These are phyloP conservation scores for Ibycter americanus DNA, from an alignment of 2,797 vertebrate genomes.

Conservation along the genomic window DNA sequence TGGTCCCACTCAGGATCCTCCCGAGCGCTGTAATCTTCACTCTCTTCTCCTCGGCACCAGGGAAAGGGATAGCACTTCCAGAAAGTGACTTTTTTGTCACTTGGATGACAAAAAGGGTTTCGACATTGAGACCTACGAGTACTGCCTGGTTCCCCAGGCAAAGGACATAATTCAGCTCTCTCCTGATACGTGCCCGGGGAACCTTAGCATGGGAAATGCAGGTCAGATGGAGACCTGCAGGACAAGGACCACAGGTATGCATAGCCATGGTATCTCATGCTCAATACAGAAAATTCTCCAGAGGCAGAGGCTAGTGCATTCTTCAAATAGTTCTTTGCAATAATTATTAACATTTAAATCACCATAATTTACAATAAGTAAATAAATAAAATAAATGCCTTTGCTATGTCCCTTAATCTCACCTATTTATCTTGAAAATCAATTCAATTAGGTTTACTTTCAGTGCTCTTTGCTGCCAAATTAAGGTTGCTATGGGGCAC, in stretches of 20 bases:
- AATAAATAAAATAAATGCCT: not conserved
- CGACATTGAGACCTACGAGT: not conserved
- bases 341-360: not conserved
- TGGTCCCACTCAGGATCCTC: not conserved
- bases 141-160: not conserved
- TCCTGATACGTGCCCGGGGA: rapidly evolving
- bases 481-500: constrained; percentile 21
- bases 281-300: not conserved
- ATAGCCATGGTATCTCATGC: not conserved
- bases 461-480: not conserved
- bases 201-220: not conserved
- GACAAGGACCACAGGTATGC: not conserved
- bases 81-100: no score
- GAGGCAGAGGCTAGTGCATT: not conserved
- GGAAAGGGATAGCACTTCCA: constrained; percentile 2
- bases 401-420: not conserved
- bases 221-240: not conserved
- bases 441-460: not conserved
- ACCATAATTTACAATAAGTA: not conserved
- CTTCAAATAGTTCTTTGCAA: not conserved
- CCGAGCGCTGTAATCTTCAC: not conserved
- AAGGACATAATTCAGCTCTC: not conserved
- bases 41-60: not conserved
- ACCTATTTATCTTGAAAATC: not conserved
- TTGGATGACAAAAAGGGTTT: not conserved